Evolutionary conservation across 2,797 vertebrate genomes (phyloP), one percentile per base, ranked within the genome.

Genomic region (Enteromius argenteus): DNA sequence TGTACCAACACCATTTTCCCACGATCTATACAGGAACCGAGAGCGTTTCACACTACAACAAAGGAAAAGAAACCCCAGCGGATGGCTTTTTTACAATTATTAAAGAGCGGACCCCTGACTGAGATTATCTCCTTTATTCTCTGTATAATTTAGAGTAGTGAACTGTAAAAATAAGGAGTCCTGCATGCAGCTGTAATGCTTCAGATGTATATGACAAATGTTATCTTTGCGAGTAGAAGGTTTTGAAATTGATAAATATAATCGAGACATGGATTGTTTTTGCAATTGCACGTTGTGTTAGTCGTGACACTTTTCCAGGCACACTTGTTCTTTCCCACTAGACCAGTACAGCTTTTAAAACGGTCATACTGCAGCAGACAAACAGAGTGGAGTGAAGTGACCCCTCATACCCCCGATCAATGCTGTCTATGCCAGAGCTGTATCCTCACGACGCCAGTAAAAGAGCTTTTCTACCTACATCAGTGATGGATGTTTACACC

Each of bases 291-390:
- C 8, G 1, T 64, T 62, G 39, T 64, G 56, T 73, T 37, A 35
- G 37, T 23, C 53, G 21, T 82, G 58, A 64, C 42, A 73, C 53
- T 60, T 58, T 72, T 42, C 51, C 53, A 23, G 68, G 30, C 58
- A 39, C 39, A 66, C 81, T 37, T 19, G 62, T 67, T 67, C 35
- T 83, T 62, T 74, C 32, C 56, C 30, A 68, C n/a, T 49, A 74
- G 69, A 82, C 32, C 60, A 66, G n/a, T 58, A 68, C 81, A 71
- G 73, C 74, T 84, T 84, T 83, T 83, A 68, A 83, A 73, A 68
- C 81, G 37, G 71, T 37, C 81, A 77, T 78, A 58, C 80, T 83
- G 80, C 80, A 83, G 74, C 74, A 82, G 42, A 79, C 73, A 58
- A 56, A 66, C 56, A 81, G 53, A 83, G 60, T 66, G 66, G 79